These are phyloP conservation scores for Xenentodon cancila DNA, from an alignment of 2,797 vertebrate species.

Conservation along the genomic window DNA sequence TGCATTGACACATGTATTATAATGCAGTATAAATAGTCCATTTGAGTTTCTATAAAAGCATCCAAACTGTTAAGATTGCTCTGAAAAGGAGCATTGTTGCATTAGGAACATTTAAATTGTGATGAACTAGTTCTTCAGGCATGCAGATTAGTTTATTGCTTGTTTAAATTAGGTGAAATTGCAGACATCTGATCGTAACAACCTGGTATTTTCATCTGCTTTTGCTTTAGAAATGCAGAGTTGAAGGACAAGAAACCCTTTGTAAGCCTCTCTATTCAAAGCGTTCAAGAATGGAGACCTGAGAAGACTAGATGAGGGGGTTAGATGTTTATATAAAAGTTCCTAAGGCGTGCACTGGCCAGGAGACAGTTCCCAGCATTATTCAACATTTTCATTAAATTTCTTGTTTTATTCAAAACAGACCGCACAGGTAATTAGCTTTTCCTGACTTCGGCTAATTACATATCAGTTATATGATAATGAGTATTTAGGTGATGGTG, in stretches of 20 bases:
- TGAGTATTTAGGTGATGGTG: constrained; percentile 57
- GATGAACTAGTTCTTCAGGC: background rate
- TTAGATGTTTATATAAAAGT: constrained; percentile 11
- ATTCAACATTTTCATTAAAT: constrained; percentile 50
- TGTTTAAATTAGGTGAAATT: constrained; percentile 4
- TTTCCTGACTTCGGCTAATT: constrained; percentile 64
- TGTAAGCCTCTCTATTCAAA: background rate
- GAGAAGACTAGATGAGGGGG: background rate
- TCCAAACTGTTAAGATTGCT: background rate
- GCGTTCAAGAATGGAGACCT: background rate
- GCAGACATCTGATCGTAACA: background rate
- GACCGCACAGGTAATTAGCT: constrained; percentile 71
- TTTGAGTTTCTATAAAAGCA: background rate
- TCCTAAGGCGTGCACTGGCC: no score
- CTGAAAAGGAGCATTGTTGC: background rate
- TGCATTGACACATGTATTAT: background rate
- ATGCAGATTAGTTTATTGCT: constrained; percentile 10
- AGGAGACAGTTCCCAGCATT: constrained; percentile 23
- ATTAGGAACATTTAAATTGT: background rate
- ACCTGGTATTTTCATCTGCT: background rate
- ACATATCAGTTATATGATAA: constrained; percentile 66
- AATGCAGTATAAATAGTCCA: background rate
- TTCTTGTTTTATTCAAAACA: constrained; percentile 2
- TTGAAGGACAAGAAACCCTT: background rate
- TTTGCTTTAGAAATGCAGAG: no score